Conservation (phyloP, 2,113 vertebrate genomes). For the Mastomys coucha region DNA sequence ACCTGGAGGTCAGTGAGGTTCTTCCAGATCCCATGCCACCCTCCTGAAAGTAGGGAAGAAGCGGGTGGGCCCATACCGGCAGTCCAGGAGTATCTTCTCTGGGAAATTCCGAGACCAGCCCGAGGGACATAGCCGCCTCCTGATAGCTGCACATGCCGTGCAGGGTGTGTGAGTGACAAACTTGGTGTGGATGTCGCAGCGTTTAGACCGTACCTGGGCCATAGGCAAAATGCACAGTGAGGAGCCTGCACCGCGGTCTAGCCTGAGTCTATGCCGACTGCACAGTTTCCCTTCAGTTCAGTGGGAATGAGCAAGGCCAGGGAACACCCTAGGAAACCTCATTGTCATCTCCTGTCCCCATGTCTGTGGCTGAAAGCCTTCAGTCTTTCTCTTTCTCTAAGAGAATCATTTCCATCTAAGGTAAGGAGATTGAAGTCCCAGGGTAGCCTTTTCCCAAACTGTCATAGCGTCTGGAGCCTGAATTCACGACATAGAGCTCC, state of each 20-base stretch:
- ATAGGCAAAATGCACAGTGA: neutral
- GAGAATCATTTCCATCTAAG: neutral
- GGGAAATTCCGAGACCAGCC: slow-evolving; percentile 80
- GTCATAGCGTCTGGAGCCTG: neutral
- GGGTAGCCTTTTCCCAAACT: neutral
- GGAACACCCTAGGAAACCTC: neutral
- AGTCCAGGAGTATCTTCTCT: slow-evolving; percentile 77
- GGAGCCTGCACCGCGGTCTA: neutral
- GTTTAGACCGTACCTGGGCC: slow-evolving; percentile 79
- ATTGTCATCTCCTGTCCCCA: no score
- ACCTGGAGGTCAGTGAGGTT: neutral
- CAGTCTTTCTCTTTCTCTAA: neutral
- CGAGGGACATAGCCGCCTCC: slow-evolving; percentile 84
- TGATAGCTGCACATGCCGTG: slow-evolving; percentile 86
- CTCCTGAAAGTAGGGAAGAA: neutral
- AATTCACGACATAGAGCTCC: neutral
- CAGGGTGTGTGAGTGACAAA: slow-evolving; percentile 84
- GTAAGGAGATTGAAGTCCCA: neutral
- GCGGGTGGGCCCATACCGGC: slow-evolving; percentile 86
- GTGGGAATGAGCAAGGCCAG: neutral
- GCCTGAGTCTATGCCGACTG: neutral
- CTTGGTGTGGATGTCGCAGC: slow-evolving; percentile 83
- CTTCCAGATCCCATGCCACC: neutral
- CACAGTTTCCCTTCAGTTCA: neutral
- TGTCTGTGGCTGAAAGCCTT: neutral